A percentile compares a stretch with the other conserved stretches of the same genome.
These are phyloP conservation scores for Panzeria rudis DNA, from an alignment of 2,888 invertebrate species.

Conservation along the genomic window DNA sequence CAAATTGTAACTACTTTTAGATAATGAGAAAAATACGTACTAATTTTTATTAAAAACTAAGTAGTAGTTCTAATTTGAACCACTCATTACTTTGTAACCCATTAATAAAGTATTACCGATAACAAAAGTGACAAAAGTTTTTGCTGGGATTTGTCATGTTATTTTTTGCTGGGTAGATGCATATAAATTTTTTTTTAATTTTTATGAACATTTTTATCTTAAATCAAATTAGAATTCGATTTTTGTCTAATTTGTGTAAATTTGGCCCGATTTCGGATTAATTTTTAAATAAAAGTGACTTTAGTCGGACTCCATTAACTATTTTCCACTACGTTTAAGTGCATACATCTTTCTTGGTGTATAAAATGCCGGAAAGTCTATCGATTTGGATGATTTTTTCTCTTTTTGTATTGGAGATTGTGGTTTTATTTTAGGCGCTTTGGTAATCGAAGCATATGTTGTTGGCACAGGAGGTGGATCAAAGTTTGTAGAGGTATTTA, in stretches of 20 bases:
- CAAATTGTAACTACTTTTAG: no score
- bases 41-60: no score
- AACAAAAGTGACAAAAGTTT: no score
- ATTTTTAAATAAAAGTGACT: neutral
- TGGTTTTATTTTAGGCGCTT: slow-evolving; percentile 5
- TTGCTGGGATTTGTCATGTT: no score
- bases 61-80: no score
- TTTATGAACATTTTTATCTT: no score
- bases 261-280: neutral
- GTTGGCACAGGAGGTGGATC: neutral
- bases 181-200: no score
- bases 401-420: slow-evolving; percentile 7
- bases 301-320: slow-evolving; percentile 4
- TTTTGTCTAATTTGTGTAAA: neutral
- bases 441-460: slow-evolving; percentile 56
- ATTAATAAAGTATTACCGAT: no score
- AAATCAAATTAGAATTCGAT: no score
- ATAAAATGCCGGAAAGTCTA: slow-evolving; percentile 42
- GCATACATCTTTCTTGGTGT: slow-evolving; percentile 55
- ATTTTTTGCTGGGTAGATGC: no score
- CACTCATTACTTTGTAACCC: no score
- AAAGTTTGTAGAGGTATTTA: neutral
- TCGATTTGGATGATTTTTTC: neutral
- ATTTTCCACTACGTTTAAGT: slow-evolving; percentile 50
- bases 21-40: no score